These are phyloP conservation scores for Myripristis jacobus DNA, from an alignment of 2,797 vertebrate genomes.

Conservation along the genomic window DNA sequence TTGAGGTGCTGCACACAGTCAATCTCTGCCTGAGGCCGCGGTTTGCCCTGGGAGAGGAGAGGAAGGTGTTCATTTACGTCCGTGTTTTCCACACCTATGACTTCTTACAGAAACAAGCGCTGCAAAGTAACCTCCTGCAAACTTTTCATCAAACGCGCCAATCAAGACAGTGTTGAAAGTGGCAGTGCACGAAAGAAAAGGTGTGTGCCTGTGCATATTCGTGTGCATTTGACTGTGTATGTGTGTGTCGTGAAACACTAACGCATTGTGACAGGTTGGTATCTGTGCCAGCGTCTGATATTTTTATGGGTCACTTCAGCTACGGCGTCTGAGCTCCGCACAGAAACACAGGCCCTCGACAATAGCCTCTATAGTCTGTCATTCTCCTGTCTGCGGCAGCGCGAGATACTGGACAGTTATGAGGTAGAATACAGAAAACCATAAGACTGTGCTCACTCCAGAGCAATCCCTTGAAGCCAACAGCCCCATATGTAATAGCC, in stretches of 20 bases:
- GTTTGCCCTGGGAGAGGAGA: constrained; percentile 75
- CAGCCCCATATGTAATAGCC: constrained; percentile 7
- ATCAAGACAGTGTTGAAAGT: constrained; percentile 22
- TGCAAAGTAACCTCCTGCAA: neutral
- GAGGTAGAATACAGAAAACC: neutral
- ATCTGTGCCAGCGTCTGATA: constrained; percentile 59
- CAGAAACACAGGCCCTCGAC: constrained; percentile 10
- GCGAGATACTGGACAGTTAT: neutral
- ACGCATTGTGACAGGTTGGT: constrained; percentile 69
- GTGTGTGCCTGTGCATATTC: neutral
- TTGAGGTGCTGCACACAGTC: constrained; percentile 86
- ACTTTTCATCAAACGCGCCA: too few relatives aligned
- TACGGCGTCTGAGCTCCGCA: constrained; percentile 4
- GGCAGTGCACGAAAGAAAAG: constrained; percentile 27
- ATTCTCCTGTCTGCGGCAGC: neutral
- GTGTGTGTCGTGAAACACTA: constrained; percentile 47
- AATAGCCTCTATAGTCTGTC: neutral
- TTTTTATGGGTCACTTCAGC: constrained; percentile 73
- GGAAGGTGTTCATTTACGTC: neutral
- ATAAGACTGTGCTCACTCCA: neutral
- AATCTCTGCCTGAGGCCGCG: constrained; percentile 80
- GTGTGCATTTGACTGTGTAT: constrained; percentile 15
- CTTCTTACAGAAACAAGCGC: neutral
- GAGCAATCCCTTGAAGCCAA: constrained; percentile 1
- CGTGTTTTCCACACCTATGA: neutral